Evolutionary conservation across 2,797 vertebrate species (phyloP).

Genomic region (Sphenopsis melanotis): DNA sequence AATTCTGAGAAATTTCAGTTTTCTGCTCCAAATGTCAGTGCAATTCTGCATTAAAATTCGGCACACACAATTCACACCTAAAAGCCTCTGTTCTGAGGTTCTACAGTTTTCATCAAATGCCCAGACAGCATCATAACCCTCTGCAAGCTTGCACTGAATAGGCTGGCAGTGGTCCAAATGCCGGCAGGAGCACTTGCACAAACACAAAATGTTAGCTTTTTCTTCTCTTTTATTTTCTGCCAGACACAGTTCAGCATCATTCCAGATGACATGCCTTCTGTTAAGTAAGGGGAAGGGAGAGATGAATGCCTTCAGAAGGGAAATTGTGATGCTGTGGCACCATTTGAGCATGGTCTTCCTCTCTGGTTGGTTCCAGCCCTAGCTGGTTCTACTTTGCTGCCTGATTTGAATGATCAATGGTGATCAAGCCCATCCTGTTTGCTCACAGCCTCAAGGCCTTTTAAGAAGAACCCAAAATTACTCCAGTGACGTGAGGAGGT

Average conservation of each 20-base stretch:
- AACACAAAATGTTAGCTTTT: neutral
- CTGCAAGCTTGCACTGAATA: neutral
- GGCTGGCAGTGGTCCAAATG: neutral
- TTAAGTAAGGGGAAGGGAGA: neutral
- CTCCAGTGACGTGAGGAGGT: neutral
- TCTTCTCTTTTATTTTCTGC: neutral
- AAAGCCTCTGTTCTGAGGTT: neutral
- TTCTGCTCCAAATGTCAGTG: neutral
- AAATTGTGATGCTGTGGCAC: neutral
- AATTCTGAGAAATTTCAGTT: neutral
- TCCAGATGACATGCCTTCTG: neutral
- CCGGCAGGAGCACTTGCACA: neutral
- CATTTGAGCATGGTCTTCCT: neutral
- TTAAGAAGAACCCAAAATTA: neutral
- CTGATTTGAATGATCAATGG: neutral
- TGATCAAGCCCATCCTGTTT: neutral
- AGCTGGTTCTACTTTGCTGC: neutral
- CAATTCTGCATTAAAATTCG: neutral
- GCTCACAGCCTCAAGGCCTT: neutral
- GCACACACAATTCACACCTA: neutral
- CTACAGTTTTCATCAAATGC: neutral
- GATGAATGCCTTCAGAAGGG: neutral
- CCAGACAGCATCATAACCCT: neutral
- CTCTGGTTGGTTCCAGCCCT: neutral
- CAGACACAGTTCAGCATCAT: neutral